Evolutionary conservation across 2,888 invertebrate genomes (phyloP).

Genomic region (Lasioglossum malachurum): DNA sequence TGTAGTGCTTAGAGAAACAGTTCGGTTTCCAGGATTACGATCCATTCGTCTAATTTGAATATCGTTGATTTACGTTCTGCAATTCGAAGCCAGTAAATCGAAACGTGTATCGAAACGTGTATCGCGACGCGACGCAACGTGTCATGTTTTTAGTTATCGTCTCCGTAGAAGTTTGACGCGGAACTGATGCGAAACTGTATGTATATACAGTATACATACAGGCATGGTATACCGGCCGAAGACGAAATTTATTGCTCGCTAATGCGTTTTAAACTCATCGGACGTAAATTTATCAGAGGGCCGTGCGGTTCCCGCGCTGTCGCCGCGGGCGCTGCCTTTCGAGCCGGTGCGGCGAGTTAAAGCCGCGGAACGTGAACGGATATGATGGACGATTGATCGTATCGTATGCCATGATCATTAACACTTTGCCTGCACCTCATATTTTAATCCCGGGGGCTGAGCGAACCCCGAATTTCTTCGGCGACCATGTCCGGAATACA

Average conservation of each 20-base stretch:
- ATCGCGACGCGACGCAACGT: background rate
- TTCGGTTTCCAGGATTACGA: background rate
- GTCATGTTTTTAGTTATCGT: background rate
- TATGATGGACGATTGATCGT: constrained; percentile 54
- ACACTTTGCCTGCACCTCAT: constrained; percentile 1
- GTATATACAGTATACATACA: background rate
- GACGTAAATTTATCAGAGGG: constrained; percentile 61
- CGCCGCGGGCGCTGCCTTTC: constrained; percentile 51
- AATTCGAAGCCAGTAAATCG: too few species aligned
- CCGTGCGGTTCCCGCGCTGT: constrained; percentile 62
- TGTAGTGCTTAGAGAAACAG: background rate
- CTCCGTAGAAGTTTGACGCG: background rate
- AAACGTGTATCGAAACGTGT: background rate
- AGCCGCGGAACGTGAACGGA: constrained; percentile 22
- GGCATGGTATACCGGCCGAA: constrained; percentile 10
- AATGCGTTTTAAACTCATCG: constrained; percentile 65
- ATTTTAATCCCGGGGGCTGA: background rate
- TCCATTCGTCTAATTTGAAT: background rate
- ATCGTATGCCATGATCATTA: constrained; percentile 37
- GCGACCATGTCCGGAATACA: background rate
- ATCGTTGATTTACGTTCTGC: background rate
- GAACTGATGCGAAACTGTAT: background rate
- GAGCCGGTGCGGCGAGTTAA: constrained; percentile 29
- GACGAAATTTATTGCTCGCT: constrained; percentile 55
- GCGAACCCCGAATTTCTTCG: background rate